Conservation (phyloP, 2,888 invertebrate species). For the Sphecodes monilicornis region DNA sequence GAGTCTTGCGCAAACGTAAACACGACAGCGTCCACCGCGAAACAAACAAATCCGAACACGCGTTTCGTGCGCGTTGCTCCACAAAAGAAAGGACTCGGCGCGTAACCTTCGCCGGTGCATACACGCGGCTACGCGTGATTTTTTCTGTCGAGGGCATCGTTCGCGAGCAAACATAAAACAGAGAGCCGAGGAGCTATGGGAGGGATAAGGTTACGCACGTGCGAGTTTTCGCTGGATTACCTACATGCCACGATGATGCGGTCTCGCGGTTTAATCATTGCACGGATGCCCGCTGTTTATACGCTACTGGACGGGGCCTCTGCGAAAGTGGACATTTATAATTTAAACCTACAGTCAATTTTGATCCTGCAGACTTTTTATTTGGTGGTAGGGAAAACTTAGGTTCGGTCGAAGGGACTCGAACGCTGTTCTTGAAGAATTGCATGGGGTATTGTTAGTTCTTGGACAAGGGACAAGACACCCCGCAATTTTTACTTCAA, state of each 20-base stretch:
- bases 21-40: not conserved
- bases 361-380: not conserved
- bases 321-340: not conserved
- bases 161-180: conserved; percentile 54
- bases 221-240: conserved; percentile 54
- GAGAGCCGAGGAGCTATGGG: not conserved
- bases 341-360: not conserved
- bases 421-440: not conserved
- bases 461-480: not conserved
- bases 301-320: not conserved
- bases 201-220: conserved; percentile 37
- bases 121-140: conserved; percentile 35
- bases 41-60: not conserved
- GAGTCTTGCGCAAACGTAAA: conserved; percentile 17
- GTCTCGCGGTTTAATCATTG: conserved; percentile 45
- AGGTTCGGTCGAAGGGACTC: no score
- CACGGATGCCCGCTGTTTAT: conserved; percentile 34
- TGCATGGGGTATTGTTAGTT: not conserved
- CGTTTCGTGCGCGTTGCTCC: not conserved
- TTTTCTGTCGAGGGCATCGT: conserved; percentile 64
- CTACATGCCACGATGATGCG: conserved; percentile 36
- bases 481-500: no score
- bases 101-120: conserved; percentile 63
- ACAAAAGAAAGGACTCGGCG: conserved; percentile 27
- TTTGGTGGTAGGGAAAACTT: not conserved